These are phyloP conservation scores for Heliconius hermathena DNA, from an alignment of 1,140 invertebrate genomes.

Conservation along the genomic window DNA sequence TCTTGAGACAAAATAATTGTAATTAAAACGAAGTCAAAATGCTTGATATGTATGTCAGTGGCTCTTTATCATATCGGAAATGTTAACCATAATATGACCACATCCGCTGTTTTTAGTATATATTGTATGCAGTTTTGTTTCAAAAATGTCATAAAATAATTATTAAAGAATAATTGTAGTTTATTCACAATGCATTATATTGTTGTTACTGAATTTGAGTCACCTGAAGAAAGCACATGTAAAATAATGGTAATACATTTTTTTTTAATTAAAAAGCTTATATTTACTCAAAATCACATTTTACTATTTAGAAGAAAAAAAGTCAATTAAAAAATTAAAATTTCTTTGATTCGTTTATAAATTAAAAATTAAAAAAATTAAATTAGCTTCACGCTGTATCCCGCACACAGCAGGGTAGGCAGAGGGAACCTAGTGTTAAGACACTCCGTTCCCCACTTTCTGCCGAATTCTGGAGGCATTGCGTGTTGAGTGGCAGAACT, in stretches of 20 bases:
- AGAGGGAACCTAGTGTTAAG: too few species aligned
- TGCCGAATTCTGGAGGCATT: too few species aligned
- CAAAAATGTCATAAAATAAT: neutral
- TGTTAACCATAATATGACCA: neutral
- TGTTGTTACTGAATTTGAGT: conserved; percentile 58
- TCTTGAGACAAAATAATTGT: too few species aligned
- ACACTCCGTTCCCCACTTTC: too few species aligned
- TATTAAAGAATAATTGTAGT: neutral
- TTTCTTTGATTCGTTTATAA: too few species aligned
- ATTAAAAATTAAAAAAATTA: too few species aligned
- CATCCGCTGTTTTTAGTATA: neutral
- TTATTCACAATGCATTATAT: conserved; percentile 47
- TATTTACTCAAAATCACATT: too few species aligned
- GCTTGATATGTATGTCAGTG: neutral
- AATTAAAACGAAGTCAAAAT: neutral
- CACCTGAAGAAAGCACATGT: conserved; percentile 53
- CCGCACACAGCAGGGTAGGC: too few species aligned
- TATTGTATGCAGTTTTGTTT: neutral
- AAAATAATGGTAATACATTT: conserved; percentile 55
- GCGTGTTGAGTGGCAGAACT: too few species aligned
- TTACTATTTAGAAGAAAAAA: too few species aligned
- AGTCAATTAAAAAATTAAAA: too few species aligned
- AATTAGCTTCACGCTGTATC: too few species aligned
- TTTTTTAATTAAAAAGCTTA: neutral
- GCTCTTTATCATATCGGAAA: neutral